Base-by-base conservation (phyloP, 2,113 vertebrate species). In the Hyperopisus bebe region DNA sequence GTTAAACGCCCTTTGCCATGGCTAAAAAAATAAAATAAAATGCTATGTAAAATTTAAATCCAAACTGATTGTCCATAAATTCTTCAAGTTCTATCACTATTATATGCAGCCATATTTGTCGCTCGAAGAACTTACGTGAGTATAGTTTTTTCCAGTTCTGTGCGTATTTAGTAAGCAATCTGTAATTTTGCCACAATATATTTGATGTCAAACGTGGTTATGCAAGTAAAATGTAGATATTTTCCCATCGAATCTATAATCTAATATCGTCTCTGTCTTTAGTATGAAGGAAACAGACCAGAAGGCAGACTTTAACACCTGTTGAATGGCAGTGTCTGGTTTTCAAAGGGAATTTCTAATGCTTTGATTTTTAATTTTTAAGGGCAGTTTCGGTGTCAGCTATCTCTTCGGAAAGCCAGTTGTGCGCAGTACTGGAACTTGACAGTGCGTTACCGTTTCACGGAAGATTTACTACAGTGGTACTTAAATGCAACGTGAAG, bases 271-370 rank as follows among this genome's bases (percentile, higher is more conserved):
- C 44, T 62, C 53, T 62, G 21, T 88, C 17, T 47, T 88, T 55
- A 27, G 90, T 86, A 87, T 66, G 80, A 46, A 11, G 35, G 84
- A 84, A 70, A 50, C 39, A 44, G 66, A 39, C 62, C 48, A 44
- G 86, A 88, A 74, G 89, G 74, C 86, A 70, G 74, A 74, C 70
- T 62, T 80, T 46, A 70, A 88, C 89, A 91, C 89, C 90, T 90
- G 86, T 88, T 91, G 90, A 91, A 46, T 91, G 74, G 58, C 31
- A 35, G 89, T 27, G 83, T 53, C 74, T 88, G 42, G 27, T 88
- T 83, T 70, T 86, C 11, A 51, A 58, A 51, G 86, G 47, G 51
- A 86, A 77, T 74, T 24, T 46, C 44, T 46, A 77, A 80, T 66
- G 85, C 74, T 90, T 46, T 66, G 21, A 46, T 5, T 51, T 31